Percentiles rank a stretch among this genome's conserved stretches.
Conservation (phyloP, 2,888 invertebrate genomes). For the Dysmachus trigonus region DNA sequence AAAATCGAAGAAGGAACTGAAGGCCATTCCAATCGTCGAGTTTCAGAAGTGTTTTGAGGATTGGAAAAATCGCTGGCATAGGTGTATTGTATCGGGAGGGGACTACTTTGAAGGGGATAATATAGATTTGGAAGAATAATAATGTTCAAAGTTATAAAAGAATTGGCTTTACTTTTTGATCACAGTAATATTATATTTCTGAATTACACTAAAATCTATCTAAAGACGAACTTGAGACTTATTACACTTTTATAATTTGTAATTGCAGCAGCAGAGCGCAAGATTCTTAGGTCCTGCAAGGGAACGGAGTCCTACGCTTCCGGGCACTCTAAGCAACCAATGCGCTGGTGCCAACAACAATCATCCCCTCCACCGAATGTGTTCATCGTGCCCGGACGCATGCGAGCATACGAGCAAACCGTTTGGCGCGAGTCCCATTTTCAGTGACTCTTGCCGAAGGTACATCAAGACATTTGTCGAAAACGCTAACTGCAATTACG, state of each 20-base stretch:
- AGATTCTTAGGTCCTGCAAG: conserved; percentile 66
- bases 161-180: too few relatives aligned
- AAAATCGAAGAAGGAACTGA: too few relatives aligned
- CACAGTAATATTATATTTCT: neutral
- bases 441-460: conserved; percentile 64
- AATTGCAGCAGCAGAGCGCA: conserved; percentile 65
- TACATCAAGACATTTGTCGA: conserved; percentile 52
- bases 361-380: conserved; percentile 63
- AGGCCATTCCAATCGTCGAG: too few relatives aligned
- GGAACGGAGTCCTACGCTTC: conserved; percentile 64
- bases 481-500: conserved; percentile 41
- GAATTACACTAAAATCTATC: neutral
- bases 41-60: too few relatives aligned
- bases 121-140: too few relatives aligned
- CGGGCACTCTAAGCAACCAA: conserved; percentile 60
- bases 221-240: neutral
- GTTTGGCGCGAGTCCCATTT: conserved; percentile 59
- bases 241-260: neutral
- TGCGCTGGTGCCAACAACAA: conserved; percentile 60
- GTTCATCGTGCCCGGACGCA: conserved; percentile 63
- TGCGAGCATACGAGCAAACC: conserved; percentile 62
- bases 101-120: too few relatives aligned
- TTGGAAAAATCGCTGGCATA: too few relatives aligned
- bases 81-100: too few relatives aligned
- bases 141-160: neutral